Percentiles rank a stretch among this genome's conserved stretches.
Conservation (phyloP, 2,113 vertebrate species). For the Perca fluviatilis region DNA sequence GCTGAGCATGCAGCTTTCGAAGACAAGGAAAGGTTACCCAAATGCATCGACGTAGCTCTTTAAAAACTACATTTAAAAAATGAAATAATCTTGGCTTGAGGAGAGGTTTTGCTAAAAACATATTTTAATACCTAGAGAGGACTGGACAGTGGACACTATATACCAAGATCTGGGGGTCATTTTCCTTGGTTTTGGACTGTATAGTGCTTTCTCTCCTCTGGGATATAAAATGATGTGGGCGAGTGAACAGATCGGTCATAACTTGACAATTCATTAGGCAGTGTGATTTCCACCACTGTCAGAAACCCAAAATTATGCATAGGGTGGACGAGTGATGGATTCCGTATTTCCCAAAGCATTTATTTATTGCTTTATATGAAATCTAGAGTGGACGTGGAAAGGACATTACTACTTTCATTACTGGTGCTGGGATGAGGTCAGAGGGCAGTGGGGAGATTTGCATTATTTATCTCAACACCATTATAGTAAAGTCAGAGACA, state of each 20-base stretch:
- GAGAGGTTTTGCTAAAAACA: background rate
- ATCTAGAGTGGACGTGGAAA: slow-evolving; percentile 23
- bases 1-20: slow-evolving; percentile 40
- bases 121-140: background rate
- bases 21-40: slow-evolving; percentile 32
- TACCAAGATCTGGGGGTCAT: background rate
- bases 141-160: background rate
- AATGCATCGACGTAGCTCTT: slow-evolving; percentile 8
- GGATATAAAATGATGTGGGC: slow-evolving; percentile 25
- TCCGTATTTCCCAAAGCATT: slow-evolving; percentile 38
- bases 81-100: background rate
- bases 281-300: slow-evolving; percentile 59
- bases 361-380: slow-evolving; percentile 62
- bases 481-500: background rate
- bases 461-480: background rate
- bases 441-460: background rate
- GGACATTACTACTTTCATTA: slow-evolving; percentile 31
- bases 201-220: background rate
- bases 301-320: slow-evolving; percentile 57
- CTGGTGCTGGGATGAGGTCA: slow-evolving; percentile 1
- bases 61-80: background rate
- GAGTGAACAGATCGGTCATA: slow-evolving; percentile 57
- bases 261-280: slow-evolving; percentile 65
- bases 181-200: background rate
- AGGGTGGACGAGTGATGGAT: slow-evolving; percentile 41